These are phyloP conservation scores for Sesamia inferens DNA, from an alignment of 2,888 invertebrate species.

Conservation along the genomic window DNA sequence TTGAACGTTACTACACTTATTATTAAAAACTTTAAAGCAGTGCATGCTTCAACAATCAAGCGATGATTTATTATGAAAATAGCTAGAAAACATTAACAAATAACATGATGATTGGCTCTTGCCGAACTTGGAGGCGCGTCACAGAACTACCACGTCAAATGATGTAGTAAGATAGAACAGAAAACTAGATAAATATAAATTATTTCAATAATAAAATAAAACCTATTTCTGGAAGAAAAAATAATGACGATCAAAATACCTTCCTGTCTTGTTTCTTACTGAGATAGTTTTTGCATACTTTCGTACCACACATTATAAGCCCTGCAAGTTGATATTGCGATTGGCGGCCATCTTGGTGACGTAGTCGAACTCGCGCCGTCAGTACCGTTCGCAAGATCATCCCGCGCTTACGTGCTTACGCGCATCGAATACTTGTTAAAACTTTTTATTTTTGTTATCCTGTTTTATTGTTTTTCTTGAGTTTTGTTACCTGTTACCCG, in stretches of 20 bases:
- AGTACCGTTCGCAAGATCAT: too few species aligned
- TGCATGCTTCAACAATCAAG: conserved; percentile 81
- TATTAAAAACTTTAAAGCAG: conserved; percentile 79
- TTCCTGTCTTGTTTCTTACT: conserved; percentile 42
- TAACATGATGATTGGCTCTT: conserved; percentile 46
- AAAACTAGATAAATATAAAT: conserved; percentile 30
- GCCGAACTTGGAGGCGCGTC: conserved; percentile 38
- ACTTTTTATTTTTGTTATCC: too few species aligned
- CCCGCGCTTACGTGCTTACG: too few species aligned
- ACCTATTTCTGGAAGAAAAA: conserved; percentile 28
- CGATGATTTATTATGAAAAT: conserved; percentile 69
- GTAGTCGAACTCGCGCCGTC: too few species aligned
- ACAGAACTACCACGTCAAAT: conserved; percentile 43
- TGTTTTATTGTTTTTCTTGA: too few species aligned
- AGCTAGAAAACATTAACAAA: conserved; percentile 61
- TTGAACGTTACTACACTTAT: conserved; percentile 77
- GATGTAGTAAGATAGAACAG: too few species aligned
- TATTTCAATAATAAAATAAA: conserved; percentile 30
- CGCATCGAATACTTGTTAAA: too few species aligned
- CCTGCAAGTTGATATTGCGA: too few species aligned
- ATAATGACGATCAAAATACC: conserved; percentile 27
- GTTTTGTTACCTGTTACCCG: too few species aligned
- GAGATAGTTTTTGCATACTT: conserved; percentile 40
- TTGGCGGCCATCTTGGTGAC: too few species aligned
- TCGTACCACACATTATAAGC: conserved; percentile 15